Evolutionary conservation across 2,888 invertebrate genomes (phyloP).

Genomic region (Apomyelois bistriatella): DNA sequence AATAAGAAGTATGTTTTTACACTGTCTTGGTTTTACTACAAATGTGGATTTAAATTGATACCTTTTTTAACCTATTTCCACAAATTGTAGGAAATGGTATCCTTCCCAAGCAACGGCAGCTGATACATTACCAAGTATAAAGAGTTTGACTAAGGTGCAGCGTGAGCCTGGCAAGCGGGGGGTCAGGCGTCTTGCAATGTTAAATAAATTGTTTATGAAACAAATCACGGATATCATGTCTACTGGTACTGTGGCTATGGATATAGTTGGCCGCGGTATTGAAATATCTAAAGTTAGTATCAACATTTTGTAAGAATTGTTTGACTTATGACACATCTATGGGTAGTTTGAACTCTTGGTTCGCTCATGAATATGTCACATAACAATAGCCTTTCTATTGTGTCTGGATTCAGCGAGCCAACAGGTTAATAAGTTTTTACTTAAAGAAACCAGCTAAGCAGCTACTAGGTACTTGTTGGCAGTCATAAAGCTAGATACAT

Average conservation of each 20-base stretch:
- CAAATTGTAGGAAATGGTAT: constrained; percentile 54
- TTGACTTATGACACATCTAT: too few relatives aligned
- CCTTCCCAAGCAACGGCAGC: constrained; percentile 35
- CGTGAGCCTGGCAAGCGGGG: constrained; percentile 76
- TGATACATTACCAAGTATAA: constrained; percentile 50
- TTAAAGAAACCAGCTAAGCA: too few relatives aligned
- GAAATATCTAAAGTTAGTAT: constrained; percentile 84
- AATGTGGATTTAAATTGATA: too few relatives aligned
- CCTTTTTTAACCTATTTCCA: constrained; percentile 15
- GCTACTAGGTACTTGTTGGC: too few relatives aligned
- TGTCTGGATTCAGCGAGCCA: too few relatives aligned
- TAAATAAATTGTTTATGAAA: constrained; percentile 91
- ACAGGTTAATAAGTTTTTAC: too few relatives aligned
- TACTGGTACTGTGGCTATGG: constrained; percentile 82
- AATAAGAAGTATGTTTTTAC: constrained; percentile 47
- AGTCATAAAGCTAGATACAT: too few relatives aligned
- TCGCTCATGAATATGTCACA: too few relatives aligned
- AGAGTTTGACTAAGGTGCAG: constrained; percentile 62
- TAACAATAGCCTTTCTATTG: too few relatives aligned
- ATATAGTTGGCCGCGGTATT: constrained; percentile 83
- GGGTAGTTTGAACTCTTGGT: too few relatives aligned
- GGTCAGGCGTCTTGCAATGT: constrained; percentile 80
- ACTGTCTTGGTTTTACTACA: background rate
- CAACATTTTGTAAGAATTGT: too few relatives aligned
- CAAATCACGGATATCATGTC: constrained; percentile 89